Evolutionary conservation across 2,888 invertebrate species (phyloP).

Genomic region (Mimachlamys varia): DNA sequence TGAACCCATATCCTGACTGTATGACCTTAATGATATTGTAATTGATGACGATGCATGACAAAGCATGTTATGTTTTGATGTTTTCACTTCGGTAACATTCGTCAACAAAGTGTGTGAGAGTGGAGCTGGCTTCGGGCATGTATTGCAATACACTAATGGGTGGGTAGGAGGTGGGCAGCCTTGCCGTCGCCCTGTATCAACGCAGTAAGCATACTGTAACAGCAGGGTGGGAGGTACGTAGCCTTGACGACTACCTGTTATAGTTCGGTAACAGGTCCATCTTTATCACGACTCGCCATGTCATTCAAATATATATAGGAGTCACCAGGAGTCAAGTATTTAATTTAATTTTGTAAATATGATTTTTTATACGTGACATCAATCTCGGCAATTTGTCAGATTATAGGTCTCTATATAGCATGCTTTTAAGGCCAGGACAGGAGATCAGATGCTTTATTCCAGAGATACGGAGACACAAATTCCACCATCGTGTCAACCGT

Average conservation of each 20-base stretch:
- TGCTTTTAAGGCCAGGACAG: background rate
- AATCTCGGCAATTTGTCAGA: background rate
- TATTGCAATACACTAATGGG: background rate
- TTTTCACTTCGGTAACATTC: background rate
- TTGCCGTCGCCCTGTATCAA: background rate
- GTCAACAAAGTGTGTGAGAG: background rate
- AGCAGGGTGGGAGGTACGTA: background rate
- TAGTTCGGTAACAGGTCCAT: background rate
- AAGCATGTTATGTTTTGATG: background rate
- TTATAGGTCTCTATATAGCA: background rate
- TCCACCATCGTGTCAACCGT: slow-evolving; percentile 6
- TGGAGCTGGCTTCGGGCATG: too few relatives aligned
- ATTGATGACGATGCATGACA: background rate
- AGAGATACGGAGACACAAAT: background rate
- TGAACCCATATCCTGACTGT: background rate
- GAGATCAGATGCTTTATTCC: background rate
- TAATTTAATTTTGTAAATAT: slow-evolving; percentile 26
- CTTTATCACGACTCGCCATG: background rate
- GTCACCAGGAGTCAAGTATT: slow-evolving; percentile 19
- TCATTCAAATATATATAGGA: background rate
- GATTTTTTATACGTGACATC: background rate
- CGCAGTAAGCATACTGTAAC: background rate
- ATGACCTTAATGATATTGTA: background rate
- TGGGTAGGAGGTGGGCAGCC: background rate
- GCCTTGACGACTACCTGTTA: background rate